A percentile compares a stretch with the other conserved stretches of the same genome.
Evolutionary conservation across 2,113 vertebrate genomes (phyloP).

Genomic region (Microtus richardsoni): DNA sequence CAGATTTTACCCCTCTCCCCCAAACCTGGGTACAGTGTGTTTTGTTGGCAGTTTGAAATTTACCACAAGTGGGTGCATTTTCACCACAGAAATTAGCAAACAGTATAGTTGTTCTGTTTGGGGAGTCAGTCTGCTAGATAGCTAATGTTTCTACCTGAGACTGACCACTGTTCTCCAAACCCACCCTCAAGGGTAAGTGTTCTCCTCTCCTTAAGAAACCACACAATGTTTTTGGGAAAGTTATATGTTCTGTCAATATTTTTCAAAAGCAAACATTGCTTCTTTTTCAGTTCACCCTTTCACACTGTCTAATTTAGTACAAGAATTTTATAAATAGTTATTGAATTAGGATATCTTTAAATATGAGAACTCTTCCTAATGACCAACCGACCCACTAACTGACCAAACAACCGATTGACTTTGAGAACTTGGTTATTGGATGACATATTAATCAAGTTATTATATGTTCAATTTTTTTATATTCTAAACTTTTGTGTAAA

Average conservation of each 20-base stretch:
- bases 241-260: not conserved
- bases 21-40: not conserved
- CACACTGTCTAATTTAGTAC: not conserved
- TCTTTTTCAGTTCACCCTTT: not conserved
- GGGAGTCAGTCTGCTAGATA: not conserved
- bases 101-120: not conserved
- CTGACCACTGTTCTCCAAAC: not conserved
- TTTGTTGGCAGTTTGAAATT: not conserved
- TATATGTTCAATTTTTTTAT: not conserved
- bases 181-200: too few relatives aligned
- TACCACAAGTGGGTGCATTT: not conserved
- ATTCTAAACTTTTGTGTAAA: not conserved
- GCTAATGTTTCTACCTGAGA: not conserved
- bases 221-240: not conserved
- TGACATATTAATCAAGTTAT: not conserved
- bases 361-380: not conserved
- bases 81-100: not conserved
- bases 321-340: not conserved
- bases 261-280: not conserved
- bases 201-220: not conserved
- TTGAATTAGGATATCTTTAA: not conserved
- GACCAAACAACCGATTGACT: not conserved
- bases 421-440: not conserved
- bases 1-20: not conserved
- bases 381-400: too few relatives aligned